Evolutionary conservation across 2,888 invertebrate species (phyloP).

Genomic region (Pachydiplax longipennis): DNA sequence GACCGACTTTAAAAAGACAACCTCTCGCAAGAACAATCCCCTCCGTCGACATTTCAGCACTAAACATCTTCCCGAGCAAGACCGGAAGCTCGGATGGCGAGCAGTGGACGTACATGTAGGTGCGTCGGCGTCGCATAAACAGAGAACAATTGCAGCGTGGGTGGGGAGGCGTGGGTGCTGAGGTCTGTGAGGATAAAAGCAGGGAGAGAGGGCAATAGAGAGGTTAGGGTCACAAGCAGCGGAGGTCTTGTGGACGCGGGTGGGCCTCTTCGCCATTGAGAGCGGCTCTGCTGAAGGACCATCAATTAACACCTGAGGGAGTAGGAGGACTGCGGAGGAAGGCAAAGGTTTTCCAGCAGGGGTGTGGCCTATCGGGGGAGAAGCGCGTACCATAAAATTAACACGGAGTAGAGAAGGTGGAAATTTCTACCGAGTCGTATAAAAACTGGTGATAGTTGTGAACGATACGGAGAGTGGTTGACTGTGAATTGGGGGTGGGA

Average conservation of each 20-base stretch:
- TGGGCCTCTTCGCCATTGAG: constrained; percentile 13
- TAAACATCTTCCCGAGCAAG: neutral
- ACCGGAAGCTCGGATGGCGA: neutral
- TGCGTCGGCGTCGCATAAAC: neutral
- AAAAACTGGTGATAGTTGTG: neutral
- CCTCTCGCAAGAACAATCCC: too few species aligned
- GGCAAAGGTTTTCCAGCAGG: neutral
- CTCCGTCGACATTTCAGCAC: too few species aligned
- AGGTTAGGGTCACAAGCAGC: neutral
- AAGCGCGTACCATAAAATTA: constrained; percentile 31
- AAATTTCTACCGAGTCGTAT: constrained; percentile 11
- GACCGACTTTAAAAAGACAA: too few species aligned
- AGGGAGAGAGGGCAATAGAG: constrained; percentile 20
- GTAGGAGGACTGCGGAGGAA: neutral
- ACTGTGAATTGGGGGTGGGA: neutral
- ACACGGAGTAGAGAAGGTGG: constrained; percentile 35
- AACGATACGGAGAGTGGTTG: neutral
- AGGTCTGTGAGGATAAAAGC: neutral
- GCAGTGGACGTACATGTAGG: neutral
- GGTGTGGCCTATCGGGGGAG: neutral
- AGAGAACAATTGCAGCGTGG: neutral
- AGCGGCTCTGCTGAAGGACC: constrained; percentile 1
- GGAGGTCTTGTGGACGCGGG: neutral
- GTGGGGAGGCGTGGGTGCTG: neutral
- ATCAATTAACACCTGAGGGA: constrained; percentile 42